Conservation (phyloP, 2,797 vertebrate genomes). For the Melanogrammus aeglefinus region DNA sequence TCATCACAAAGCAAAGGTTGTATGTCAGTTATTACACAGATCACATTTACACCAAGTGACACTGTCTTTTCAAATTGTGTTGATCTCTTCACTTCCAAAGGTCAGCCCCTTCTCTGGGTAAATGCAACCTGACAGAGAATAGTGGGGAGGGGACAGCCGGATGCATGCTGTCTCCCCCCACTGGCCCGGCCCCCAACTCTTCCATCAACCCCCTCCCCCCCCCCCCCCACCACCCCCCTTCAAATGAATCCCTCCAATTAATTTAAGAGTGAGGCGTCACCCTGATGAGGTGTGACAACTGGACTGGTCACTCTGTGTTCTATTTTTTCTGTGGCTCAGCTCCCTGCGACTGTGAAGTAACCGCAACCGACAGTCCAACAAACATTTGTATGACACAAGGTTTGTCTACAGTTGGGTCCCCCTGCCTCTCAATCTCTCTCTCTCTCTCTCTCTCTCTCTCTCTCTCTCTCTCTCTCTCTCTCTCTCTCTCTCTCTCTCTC, state of each 20-base stretch:
- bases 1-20: conserved; percentile 76
- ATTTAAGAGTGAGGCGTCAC: conserved; percentile 89
- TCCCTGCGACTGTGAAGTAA: conserved; percentile 59
- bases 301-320: conserved; percentile 72
- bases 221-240: conserved; percentile 89
- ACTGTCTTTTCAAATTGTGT: conserved; percentile 99
- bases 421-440: too few relatives aligned
- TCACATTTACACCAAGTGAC: conserved; percentile 99
- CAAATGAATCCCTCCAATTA: conserved; percentile 98
- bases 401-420: conserved; percentile 30
- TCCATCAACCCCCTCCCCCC: conserved; percentile 87
- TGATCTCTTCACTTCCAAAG: conserved; percentile 99
- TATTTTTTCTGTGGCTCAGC: conserved; percentile 56
- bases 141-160: conserved; percentile 87
- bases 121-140: conserved; percentile 98
- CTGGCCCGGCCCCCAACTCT: conserved; percentile 87
- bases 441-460: too few relatives aligned
- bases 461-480: too few relatives aligned
- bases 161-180: conserved; percentile 86
- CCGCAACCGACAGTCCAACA: conserved; percentile 68
- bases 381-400: conserved; percentile 59
- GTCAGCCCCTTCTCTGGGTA: conserved; percentile 94
- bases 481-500: too few relatives aligned
- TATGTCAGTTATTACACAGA: conserved; percentile 84
- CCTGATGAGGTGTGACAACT: conserved; percentile 80